Evolutionary conservation across 2,888 invertebrate genomes (phyloP), one percentile per base, ranked within the genome.

Genomic region (Sphecodes monilicornis): DNA sequence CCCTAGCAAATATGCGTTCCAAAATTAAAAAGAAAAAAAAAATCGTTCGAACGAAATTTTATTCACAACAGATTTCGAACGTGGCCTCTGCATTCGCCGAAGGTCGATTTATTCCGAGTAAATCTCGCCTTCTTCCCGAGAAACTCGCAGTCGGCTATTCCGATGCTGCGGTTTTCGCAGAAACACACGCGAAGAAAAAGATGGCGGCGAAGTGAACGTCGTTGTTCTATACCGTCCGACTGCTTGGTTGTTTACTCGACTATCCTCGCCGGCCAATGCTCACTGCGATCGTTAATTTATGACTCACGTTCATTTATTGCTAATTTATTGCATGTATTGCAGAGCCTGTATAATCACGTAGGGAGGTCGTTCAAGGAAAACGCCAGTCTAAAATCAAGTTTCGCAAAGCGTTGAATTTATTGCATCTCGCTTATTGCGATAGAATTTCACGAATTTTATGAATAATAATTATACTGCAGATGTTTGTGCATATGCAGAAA

Each of bases 91-190:
- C 66, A 10, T 36, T 5, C 66, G 66, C 8, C 66, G 66, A 18
- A 10, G 36, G 32, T 32, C 22, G 32, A 66, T 60, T 60, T 29
- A 43, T 69, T 5, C 13, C 8, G 10, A 6, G 29, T 43, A 57
- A 82, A 66, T 46, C n/a, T n/a, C 54, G 71, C 18, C 39, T 39
- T 18, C 43, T 66, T 84, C 60, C 57, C 50, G 57, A 76, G 72
- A 84, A 69, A 68, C 32, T 46, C 16, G 10, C 26, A 73, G 57
- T 77, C 22, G 41, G 36, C 18, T 43, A 16, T 36, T 74, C n/a
- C 22, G 43, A 54, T 10, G 18, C 60, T 66, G 68, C 29, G 54
- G 29, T 39, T 26, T 39, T 16, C 46, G 74, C 5, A n/a, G 71
- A 41, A 50, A 72, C 29, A 41, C 29, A 13, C 54, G 26, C 60